phyloP scores from a whole-genome alignment of 2,888 invertebrate species.

The Polydrusus tereticollis region DNA sequence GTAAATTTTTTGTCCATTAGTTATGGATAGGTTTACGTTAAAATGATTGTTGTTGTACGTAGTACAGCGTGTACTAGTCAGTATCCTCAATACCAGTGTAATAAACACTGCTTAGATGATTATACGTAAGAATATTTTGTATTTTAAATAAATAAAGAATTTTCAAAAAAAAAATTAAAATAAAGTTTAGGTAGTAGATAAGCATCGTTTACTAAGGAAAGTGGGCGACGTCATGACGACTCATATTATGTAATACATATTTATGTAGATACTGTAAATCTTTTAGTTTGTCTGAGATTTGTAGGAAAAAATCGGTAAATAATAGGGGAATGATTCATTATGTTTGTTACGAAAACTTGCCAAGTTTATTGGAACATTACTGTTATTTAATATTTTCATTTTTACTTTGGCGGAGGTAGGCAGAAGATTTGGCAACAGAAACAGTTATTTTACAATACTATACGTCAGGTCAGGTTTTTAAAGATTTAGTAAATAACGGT shows the following conservation, averaged over 20 bases:
- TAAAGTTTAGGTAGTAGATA: too few relatives aligned
- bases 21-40: too few relatives aligned
- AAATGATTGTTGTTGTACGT: too few relatives aligned
- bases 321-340: background rate
- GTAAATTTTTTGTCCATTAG: too few relatives aligned
- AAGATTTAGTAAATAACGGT: background rate
- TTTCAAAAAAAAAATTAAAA: too few relatives aligned
- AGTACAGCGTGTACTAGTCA: too few relatives aligned
- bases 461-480: slow-evolving; percentile 9
- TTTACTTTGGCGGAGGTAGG: background rate
- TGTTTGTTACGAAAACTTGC: background rate
- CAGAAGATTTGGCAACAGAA: slow-evolving; percentile 1
- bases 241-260: too few relatives aligned
- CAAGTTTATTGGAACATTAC: slow-evolving; percentile 1
- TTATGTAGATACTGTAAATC: background rate
- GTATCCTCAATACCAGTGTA: too few relatives aligned
- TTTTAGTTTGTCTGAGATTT: background rate
- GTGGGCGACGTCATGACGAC: background rate
- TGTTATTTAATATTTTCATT: background rate
- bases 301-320: background rate
- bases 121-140: too few relatives aligned
- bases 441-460: background rate
- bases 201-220: too few relatives aligned
- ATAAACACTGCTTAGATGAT: too few relatives aligned
- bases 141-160: too few relatives aligned